Evolutionary conservation across 2,888 invertebrate genomes (phyloP).

Genomic region (Acrocyrtus sp.): DNA sequence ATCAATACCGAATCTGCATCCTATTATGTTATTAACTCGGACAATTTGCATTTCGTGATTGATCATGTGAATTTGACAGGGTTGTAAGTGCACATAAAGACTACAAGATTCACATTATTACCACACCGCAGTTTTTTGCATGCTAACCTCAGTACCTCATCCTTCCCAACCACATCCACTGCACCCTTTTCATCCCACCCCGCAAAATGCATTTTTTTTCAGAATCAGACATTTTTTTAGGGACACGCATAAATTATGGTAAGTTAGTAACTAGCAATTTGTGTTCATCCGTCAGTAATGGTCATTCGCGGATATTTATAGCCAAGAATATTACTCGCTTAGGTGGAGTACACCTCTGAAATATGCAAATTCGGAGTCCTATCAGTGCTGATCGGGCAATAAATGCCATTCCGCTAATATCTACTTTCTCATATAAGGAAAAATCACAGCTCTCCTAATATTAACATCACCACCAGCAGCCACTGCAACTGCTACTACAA

Average conservation of each 20-base stretch:
- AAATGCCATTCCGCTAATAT: no score
- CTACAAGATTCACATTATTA: neutral
- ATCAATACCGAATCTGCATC: conserved; percentile 37
- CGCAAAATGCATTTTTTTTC: no score
- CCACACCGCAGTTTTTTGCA: no score
- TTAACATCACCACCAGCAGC: neutral
- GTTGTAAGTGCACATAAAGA: conserved; percentile 2
- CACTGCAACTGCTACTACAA: neutral
- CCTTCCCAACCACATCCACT: neutral
- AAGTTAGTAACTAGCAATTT: conserved; percentile 21
- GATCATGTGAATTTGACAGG: conserved; percentile 40
- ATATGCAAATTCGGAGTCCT: neutral
- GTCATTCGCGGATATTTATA: neutral
- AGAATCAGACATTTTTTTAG: no score
- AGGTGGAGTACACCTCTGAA: neutral
- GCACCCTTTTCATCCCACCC: neutral
- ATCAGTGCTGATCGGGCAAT: neutral
- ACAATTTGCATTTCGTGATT: conserved; percentile 32
- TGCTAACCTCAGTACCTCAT: neutral
- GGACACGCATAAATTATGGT: neutral
- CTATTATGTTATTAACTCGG: conserved; percentile 7
- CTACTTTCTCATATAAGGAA: neutral
- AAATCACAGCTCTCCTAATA: neutral
- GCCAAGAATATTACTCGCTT: neutral
- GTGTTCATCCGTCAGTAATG: conserved; percentile 3